Base-by-base conservation (phyloP, 2,113 vertebrate genomes). In the Condylura cristata region DNA sequence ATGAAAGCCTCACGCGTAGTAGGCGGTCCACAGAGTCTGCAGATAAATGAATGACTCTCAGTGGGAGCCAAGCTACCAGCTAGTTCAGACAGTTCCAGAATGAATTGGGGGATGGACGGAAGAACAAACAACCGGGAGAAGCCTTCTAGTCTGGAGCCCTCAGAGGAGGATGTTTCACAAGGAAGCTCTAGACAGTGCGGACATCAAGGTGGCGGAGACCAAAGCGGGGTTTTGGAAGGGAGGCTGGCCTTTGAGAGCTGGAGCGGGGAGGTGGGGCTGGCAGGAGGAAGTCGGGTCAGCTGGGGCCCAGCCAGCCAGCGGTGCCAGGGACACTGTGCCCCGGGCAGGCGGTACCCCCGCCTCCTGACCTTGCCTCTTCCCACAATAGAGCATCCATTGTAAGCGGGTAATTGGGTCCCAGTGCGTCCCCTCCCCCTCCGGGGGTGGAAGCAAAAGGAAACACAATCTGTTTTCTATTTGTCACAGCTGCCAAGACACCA, bases 391-490 rank as follows among this genome's bases (percentile, higher is more conserved):
- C 83, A 6, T 34, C 65, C 83, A 65, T 82, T 91, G 93, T 90
- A 14, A 51, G 53, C 16, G 53, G 48, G 44, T 44, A 53, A 79
- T 8, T 56, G 51, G 76, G 88, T 20, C 80, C 51, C 12, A 2
- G 75, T 2, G 0, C 11, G 11, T 39, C 76, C 80, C 58, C 32
- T 53, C 51, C 94, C 79, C 11, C 7, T 79, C 88, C 7, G 75
- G 70, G 74, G 81, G 82, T 37, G 84, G 53, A 63, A 48, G 86
- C 78, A 18, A 12, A 86, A 28, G 74, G 68, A 94, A 95, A 90
- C 37, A 58, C 93, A 89, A 34, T 96, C 93, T 93, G 79, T 80
- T 94, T 90, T 93, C 88, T 81, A 66, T 95, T 83, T 58, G 88
- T 83, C 80, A 72, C 18, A 8, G 70, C 81, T 56, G 66, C 95